phyloP scores from a whole-genome alignment of 92 coral and sea anemone species.

The Porites evermanni region DNA sequence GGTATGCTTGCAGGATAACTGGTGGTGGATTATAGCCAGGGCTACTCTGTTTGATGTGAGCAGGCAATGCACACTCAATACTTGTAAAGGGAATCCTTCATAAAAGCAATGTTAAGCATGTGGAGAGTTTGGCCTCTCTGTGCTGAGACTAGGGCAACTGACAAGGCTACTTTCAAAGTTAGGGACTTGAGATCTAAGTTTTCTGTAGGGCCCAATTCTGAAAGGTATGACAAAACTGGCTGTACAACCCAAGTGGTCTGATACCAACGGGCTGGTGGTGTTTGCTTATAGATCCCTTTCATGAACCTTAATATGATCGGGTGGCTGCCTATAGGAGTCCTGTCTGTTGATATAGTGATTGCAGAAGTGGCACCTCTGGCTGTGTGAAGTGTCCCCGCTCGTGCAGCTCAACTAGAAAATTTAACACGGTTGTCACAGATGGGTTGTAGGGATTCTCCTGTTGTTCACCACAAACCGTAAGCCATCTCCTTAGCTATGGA shows the following conservation, averaged over 20 bases:
- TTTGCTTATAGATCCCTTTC: slow-evolving; percentile 16
- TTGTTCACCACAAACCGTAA: slow-evolving; percentile 40
- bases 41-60: slow-evolving; percentile 31
- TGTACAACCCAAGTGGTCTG: slow-evolving; percentile 56
- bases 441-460: slow-evolving; percentile 51
- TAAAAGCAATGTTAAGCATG: slow-evolving; percentile 35
- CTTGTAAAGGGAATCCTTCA: slow-evolving; percentile 14
- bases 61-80: slow-evolving; percentile 19
- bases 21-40: slow-evolving; percentile 31
- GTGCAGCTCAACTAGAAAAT: slow-evolving; percentile 31
- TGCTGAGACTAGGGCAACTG: slow-evolving; percentile 51
- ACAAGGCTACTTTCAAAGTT: slow-evolving; percentile 43
- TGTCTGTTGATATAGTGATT: not conserved
- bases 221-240: slow-evolving; percentile 35
- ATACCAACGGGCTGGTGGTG: slow-evolving; percentile 36
- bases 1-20: slow-evolving; percentile 38
- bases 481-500: slow-evolving; percentile 42
- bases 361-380: slow-evolving; percentile 44
- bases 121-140: slow-evolving; percentile 45
- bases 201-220: slow-evolving; percentile 21
- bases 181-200: slow-evolving; percentile 50
- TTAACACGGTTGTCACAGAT: slow-evolving; percentile 26
- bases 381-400: slow-evolving; percentile 40
- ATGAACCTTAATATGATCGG: slow-evolving; percentile 39
- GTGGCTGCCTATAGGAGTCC: slow-evolving; percentile 22